Percentiles rank a stretch among this genome's conserved stretches.
Evolutionary conservation across 64 coral and sea anemone species (phyloP).

Genomic region (Catalaphyllia jardinei): DNA sequence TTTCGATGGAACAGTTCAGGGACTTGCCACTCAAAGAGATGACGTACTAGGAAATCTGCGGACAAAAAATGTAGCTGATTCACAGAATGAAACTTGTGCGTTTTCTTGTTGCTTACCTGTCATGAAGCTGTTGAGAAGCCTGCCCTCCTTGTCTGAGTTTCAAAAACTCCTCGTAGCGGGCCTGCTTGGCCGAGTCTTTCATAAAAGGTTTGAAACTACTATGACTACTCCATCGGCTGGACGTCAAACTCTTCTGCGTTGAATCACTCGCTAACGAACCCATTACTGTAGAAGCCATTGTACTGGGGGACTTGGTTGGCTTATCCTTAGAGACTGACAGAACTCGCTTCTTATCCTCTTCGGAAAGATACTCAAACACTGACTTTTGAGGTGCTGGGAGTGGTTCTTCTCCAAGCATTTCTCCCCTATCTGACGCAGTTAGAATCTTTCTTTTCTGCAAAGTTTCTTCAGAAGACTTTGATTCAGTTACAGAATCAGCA

Average conservation of each 20-base stretch:
- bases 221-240: background rate
- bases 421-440: conserved; percentile 66
- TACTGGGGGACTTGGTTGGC: background rate
- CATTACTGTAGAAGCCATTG: background rate
- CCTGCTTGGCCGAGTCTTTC: conserved; percentile 87
- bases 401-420: conserved; percentile 64
- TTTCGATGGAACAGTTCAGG: no score
- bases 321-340: conserved; percentile 43
- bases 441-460: conserved; percentile 41
- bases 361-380: conserved; percentile 82
- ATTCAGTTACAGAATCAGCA: background rate
- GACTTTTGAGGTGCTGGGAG: conserved; percentile 72
- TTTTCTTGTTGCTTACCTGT: conserved; percentile 28
- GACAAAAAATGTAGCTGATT: no score
- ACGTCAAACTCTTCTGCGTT: background rate
- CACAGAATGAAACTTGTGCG: background rate
- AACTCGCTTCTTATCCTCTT: conserved; percentile 70
- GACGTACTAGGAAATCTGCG: no score
- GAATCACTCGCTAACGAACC: background rate
- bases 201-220: conserved; percentile 84
- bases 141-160: background rate
- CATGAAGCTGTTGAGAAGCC: background rate
- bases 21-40: no score
- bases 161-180: conserved; percentile 80
- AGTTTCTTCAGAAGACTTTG: background rate